phyloP scores from a whole-genome alignment of 2,797 vertebrate genomes.

The Tamandua tetradactyla region DNA sequence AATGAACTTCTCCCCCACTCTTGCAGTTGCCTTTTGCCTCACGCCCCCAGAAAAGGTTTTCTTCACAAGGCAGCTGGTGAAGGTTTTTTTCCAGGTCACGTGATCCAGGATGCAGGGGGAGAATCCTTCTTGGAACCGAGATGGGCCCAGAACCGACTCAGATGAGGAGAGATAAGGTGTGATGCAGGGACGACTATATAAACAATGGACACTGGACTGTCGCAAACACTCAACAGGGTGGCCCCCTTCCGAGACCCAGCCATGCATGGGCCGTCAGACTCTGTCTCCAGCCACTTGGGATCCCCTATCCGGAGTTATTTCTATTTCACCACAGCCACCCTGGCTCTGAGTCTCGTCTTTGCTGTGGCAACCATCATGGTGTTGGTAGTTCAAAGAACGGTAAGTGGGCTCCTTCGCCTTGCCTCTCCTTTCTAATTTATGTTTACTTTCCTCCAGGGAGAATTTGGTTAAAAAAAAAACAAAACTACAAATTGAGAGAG shows the following conservation, averaged over 20 bases:
- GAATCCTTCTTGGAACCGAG: conserved; percentile 86
- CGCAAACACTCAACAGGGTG: conserved; percentile 71
- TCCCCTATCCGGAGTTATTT: conserved; percentile 70
- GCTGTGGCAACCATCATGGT: conserved; percentile 83
- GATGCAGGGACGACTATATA: conserved; percentile 82
- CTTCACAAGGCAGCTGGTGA: conserved; percentile 78
- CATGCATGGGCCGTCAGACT: conserved; percentile 79
- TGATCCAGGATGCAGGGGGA: conserved; percentile 87
- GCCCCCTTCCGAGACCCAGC: conserved; percentile 77
- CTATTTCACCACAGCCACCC: conserved; percentile 73
- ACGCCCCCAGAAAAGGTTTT: conserved; percentile 84
- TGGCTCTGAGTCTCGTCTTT: conserved; percentile 79
- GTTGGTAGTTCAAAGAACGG: conserved; percentile 81
- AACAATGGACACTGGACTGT: conserved; percentile 77
- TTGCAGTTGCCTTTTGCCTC: conserved; percentile 73
- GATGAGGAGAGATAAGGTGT: conserved; percentile 80
- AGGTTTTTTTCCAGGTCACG: conserved; percentile 88
- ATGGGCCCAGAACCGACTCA: conserved; percentile 78
- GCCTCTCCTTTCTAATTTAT: neutral
- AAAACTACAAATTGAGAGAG: neutral
- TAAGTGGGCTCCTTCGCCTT: conserved; percentile 73
- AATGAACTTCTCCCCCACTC: conserved; percentile 82
- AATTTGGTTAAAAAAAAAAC: neutral
- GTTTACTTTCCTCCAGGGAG: neutral
- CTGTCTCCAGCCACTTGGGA: conserved; percentile 62